phyloP scores from a whole-genome alignment of 2,888 invertebrate species.

The Andrena bicolor region DNA sequence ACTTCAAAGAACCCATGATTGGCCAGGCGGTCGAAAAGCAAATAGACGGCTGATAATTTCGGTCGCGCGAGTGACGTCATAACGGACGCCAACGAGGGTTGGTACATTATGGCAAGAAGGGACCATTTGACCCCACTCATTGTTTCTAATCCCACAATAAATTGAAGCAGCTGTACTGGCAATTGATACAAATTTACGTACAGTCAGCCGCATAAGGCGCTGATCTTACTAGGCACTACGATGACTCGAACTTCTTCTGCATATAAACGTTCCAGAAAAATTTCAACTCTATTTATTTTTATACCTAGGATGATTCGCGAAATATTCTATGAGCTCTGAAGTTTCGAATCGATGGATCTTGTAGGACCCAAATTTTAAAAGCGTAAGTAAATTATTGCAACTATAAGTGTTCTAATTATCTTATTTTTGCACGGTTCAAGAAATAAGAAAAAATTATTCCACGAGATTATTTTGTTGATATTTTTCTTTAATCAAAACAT shows the following conservation, averaged over 20 bases:
- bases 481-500: too few species aligned
- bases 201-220: conserved; percentile 80
- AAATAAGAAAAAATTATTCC: too few species aligned
- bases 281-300: background rate
- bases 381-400: too few species aligned
- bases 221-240: conserved; percentile 36
- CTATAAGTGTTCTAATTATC: too few species aligned
- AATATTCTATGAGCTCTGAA: background rate
- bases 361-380: too few species aligned
- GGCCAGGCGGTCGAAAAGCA: conserved; percentile 43
- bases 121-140: conserved; percentile 84
- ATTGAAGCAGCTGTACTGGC: conserved; percentile 84
- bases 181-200: conserved; percentile 85
- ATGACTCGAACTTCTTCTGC: conserved; percentile 1
- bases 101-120: conserved; percentile 81
- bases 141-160: conserved; percentile 85
- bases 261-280: background rate
- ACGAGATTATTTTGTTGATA: too few species aligned
- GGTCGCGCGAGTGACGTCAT: conserved; percentile 74
- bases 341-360: background rate
- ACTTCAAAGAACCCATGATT: conserved; percentile 32
- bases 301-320: background rate
- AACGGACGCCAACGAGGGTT: conserved; percentile 77
- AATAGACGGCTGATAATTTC: conserved; percentile 73
- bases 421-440: too few species aligned